phyloP scores from a whole-genome alignment of 2,888 invertebrate genomes.

The Aphodius sticticus region DNA sequence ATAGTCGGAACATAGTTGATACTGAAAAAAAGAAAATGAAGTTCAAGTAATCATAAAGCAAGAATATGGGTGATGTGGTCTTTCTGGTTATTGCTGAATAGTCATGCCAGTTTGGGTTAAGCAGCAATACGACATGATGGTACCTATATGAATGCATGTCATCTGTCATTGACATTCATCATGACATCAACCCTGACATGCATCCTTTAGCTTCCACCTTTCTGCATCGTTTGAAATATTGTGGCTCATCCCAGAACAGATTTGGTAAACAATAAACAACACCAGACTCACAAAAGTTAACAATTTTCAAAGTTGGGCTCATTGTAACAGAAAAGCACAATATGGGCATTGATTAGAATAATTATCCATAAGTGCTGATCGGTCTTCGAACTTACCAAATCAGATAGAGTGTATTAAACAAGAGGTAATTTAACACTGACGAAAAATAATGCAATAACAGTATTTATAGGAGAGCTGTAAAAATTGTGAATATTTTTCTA shows the following conservation, averaged over 20 bases:
- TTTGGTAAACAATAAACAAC: neutral
- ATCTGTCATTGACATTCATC: too few species aligned
- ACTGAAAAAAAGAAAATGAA: conserved; percentile 18
- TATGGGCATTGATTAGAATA: neutral
- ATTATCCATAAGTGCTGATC: neutral
- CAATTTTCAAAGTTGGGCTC: neutral
- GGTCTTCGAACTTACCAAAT: neutral
- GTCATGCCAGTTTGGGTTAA: too few species aligned
- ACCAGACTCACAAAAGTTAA: neutral
- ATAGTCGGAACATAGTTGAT: conserved; percentile 32
- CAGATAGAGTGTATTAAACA: neutral
- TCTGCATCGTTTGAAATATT: too few species aligned
- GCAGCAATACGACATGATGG: too few species aligned
- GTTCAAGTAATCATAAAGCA: neutral
- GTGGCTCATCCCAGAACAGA: too few species aligned
- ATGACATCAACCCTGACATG: too few species aligned
- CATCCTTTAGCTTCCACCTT: too few species aligned
- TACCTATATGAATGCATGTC: too few species aligned
- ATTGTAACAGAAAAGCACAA: neutral
- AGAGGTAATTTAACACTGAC: neutral
- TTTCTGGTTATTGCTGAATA: too few species aligned
- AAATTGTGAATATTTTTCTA: neutral
- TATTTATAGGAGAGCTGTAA: neutral
- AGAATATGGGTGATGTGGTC: neutral
- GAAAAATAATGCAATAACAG: neutral